Evolutionary conservation across 2,888 invertebrate genomes (phyloP).

Genomic region (Hirtodrosophila trivittata): DNA sequence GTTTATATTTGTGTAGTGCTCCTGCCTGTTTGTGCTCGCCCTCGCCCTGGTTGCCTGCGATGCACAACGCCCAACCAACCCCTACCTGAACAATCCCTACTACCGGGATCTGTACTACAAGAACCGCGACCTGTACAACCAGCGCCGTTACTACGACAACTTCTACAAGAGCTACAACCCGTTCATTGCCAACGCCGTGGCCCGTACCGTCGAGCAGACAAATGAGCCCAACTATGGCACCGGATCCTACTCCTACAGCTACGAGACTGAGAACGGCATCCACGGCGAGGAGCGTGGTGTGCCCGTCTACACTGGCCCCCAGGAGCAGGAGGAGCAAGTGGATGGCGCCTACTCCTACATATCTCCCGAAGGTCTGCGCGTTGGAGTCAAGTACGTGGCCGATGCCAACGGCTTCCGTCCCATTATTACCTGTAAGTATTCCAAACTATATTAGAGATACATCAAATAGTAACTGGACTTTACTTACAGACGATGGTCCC

Average conservation of each 20-base stretch:
- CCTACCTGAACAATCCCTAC: slow-evolving; percentile 60
- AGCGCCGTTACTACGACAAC: slow-evolving; percentile 73
- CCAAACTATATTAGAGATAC: background rate
- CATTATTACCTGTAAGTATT: slow-evolving; percentile 76
- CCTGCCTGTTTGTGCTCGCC: slow-evolving; percentile 45
- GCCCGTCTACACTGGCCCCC: slow-evolving; percentile 52
- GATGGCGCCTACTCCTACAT: slow-evolving; percentile 80
- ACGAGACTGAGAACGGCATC: slow-evolving; percentile 82
- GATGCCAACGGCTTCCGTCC: slow-evolving; percentile 81
- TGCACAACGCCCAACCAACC: slow-evolving; percentile 64
- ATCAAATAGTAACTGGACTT: background rate
- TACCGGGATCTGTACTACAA: slow-evolving; percentile 68
- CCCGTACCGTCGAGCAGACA: slow-evolving; percentile 69
- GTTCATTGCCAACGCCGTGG: slow-evolving; percentile 59
- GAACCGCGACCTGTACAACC: slow-evolving; percentile 70
- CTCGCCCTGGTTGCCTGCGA: slow-evolving; percentile 43
- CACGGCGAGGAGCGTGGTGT: slow-evolving; percentile 76
- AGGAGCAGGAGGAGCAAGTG: slow-evolving; percentile 68
- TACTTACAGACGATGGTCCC: slow-evolving; percentile 68
- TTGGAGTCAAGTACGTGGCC: slow-evolving; percentile 77
- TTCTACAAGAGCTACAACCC: slow-evolving; percentile 75
- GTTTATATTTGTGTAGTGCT: slow-evolving; percentile 32
- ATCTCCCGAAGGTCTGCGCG: slow-evolving; percentile 80
- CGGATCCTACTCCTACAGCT: slow-evolving; percentile 74
- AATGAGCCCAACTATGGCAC: slow-evolving; percentile 57